Percentiles rank a stretch among this genome's conserved stretches.
phyloP scores from a whole-genome alignment of 2,113 vertebrate genomes.

The Brienomyrus longianalis region DNA sequence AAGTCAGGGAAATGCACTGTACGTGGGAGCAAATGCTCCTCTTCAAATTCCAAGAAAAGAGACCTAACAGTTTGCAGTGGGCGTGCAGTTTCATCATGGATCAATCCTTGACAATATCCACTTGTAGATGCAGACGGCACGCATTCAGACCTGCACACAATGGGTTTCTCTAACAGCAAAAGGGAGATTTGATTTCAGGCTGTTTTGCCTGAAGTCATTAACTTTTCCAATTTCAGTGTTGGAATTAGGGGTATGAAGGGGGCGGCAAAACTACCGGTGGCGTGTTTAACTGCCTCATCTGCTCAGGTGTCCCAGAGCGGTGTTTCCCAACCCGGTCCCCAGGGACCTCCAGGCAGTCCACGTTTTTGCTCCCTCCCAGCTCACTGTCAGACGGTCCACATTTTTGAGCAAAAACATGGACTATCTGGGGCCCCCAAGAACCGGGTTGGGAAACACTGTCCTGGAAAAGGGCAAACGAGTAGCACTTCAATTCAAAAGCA shows the following conservation, averaged over 20 bases:
- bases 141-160: background rate
- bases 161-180: background rate
- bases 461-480: background rate
- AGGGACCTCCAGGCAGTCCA: background rate
- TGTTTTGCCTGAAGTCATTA: background rate
- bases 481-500: background rate
- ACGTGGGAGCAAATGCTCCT: conserved; percentile 11
- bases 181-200: background rate
- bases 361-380: background rate
- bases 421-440: background rate
- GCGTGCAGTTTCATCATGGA: conserved; percentile 8
- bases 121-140: background rate
- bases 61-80: conserved; percentile 17
- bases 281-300: background rate
- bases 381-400: background rate
- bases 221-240: background rate
- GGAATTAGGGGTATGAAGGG: background rate
- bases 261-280: background rate
- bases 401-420: background rate
- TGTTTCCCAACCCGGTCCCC: background rate
- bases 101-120: background rate
- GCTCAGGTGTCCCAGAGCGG: background rate
- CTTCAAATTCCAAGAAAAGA: conserved; percentile 4
- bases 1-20: background rate
- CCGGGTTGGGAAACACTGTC: background rate